Conservation (phyloP, 2,113 vertebrate genomes). For the Bos indicus region DNA sequence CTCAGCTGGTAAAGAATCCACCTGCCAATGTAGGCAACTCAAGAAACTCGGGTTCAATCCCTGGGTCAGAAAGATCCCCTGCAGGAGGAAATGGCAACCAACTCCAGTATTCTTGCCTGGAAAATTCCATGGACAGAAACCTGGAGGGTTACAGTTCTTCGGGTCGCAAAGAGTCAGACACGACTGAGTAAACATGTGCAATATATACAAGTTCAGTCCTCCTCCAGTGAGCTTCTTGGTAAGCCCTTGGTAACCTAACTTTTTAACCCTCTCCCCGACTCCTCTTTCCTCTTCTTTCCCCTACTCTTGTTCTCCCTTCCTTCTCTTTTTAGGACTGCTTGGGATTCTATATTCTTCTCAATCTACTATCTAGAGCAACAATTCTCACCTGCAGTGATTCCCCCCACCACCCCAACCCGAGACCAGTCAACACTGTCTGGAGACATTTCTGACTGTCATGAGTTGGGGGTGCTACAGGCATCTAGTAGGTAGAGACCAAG, state of each 20-base stretch:
- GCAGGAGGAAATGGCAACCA: background rate
- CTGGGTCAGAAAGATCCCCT: background rate
- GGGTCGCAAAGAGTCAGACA: background rate
- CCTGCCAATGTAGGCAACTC: background rate
- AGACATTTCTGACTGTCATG: background rate
- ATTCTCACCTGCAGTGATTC: background rate
- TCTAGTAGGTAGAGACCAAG: background rate
- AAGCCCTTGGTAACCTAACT: background rate
- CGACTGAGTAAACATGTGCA: accelerated
- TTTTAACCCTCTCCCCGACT: background rate
- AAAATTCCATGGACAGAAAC: background rate
- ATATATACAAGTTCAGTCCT: background rate
- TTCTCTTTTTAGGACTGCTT: background rate
- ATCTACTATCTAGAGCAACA: background rate
- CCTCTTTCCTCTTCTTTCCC: background rate
- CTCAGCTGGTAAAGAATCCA: background rate
- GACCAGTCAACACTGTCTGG: background rate
- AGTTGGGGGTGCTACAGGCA: background rate
- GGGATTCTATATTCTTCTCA: background rate
- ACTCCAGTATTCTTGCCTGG: background rate
- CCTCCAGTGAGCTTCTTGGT: background rate
- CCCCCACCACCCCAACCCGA: background rate
- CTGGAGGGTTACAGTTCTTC: background rate
- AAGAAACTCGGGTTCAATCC: background rate
- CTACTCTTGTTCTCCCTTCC: background rate